Percentiles rank a stretch among this genome's conserved stretches.
These are phyloP conservation scores for Laticauda laticaudata DNA, from an alignment of 2,113 vertebrate genomes.

Conservation along the genomic window DNA sequence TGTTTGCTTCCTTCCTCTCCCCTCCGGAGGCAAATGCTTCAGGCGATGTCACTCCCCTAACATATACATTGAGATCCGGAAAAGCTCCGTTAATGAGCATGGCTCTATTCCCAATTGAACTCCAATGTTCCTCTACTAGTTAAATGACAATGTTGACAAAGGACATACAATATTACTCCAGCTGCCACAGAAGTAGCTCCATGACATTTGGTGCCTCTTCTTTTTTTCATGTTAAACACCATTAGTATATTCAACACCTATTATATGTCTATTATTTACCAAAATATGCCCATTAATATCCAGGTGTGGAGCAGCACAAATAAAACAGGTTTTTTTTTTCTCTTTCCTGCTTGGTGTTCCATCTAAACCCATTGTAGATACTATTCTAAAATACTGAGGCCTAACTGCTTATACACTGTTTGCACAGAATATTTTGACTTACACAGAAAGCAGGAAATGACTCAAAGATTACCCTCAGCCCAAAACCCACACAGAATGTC, in stretches of 20 bases:
- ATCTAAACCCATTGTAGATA: not conserved
- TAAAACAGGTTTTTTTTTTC: not conserved
- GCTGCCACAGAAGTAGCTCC: not conserved
- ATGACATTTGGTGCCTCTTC: not conserved
- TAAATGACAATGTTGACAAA: not conserved
- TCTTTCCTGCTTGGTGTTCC: not conserved
- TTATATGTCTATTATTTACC: not conserved
- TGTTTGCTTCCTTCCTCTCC: slow-evolving; percentile 7
- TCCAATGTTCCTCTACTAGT: not conserved
- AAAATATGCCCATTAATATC: slow-evolving; percentile 19
- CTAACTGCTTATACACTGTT: not conserved
- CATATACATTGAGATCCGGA: not conserved
- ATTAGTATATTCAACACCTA: not conserved
- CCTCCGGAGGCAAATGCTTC: slow-evolving; percentile 11
- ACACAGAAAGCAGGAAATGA: not conserved
- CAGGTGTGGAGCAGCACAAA: not conserved
- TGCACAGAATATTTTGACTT: not conserved
- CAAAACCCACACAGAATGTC: not conserved
- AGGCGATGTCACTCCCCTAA: not conserved
- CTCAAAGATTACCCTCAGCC: not conserved
- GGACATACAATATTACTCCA: slow-evolving; percentile 1
- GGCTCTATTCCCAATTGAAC: slow-evolving; percentile 27
- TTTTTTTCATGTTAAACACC: not conserved
- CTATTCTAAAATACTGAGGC: not conserved
- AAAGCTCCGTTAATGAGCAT: slow-evolving; percentile 36